Evolutionary conservation across 1,140 invertebrate genomes (phyloP).

Genomic region (Lucilia cuprina): DNA sequence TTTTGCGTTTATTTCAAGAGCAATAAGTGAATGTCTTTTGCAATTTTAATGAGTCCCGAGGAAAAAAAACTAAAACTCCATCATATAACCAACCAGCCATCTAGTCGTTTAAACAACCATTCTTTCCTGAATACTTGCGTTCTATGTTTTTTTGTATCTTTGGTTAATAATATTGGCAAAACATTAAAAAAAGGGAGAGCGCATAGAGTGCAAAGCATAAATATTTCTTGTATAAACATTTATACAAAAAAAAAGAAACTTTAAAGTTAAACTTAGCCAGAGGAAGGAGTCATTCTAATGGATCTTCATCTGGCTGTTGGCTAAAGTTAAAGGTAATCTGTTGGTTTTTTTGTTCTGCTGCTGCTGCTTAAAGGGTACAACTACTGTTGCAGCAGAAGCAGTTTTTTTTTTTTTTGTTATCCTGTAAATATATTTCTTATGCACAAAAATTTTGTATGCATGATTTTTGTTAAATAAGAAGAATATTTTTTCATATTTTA

Average conservation of each 20-base stretch:
- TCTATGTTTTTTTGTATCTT: not conserved
- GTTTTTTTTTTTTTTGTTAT: too few species aligned
- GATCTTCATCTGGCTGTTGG: not conserved
- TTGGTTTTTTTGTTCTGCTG: not conserved
- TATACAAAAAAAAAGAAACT: not conserved
- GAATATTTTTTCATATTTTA: constrained; percentile 16
- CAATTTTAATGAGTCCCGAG: constrained; percentile 29
- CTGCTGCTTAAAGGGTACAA: not conserved
- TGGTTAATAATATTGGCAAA: not conserved
- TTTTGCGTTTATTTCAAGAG: not conserved
- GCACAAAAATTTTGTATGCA: constrained; percentile 13
- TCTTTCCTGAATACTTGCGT: not conserved
- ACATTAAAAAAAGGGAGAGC: not conserved
- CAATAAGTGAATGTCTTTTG: constrained; percentile 30
- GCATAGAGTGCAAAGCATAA: not conserved
- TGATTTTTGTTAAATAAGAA: constrained; percentile 2
- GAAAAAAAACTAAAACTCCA: not conserved
- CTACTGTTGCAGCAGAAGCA: not conserved
- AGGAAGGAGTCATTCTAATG: constrained; percentile 3
- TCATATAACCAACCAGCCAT: not conserved
- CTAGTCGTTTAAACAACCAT: not conserved
- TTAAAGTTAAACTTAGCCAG: not conserved
- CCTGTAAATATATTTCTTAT: not conserved
- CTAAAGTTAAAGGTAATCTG: constrained; percentile 7
- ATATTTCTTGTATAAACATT: not conserved